Evolutionary conservation across 2,797 vertebrate genomes (phyloP).

Genomic region (Premnoplex brunnescens): DNA sequence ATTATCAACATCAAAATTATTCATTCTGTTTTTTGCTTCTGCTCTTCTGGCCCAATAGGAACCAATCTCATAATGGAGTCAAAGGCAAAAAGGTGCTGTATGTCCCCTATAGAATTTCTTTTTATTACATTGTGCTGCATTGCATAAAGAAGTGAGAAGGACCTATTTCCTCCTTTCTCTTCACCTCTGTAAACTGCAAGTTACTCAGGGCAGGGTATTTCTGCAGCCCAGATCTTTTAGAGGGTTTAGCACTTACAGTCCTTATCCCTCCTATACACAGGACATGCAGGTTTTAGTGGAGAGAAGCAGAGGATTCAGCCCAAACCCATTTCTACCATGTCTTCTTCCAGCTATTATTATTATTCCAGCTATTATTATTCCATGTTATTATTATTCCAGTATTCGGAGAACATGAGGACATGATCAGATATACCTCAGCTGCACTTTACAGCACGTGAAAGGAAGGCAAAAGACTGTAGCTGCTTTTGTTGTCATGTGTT

Average conservation of each 20-base stretch:
- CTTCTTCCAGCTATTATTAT: not conserved
- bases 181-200: not conserved
- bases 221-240: not conserved
- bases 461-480: not conserved
- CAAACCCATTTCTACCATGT: not conserved
- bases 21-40: not conserved
- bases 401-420: not conserved
- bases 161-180: not conserved
- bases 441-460: not conserved
- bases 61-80: not conserved
- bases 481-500: not conserved
- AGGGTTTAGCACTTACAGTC: not conserved
- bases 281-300: not conserved
- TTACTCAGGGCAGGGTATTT: not conserved
- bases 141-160: not conserved
- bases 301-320: not conserved
- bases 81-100: not conserved
- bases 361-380: not conserved
- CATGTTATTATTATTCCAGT: not conserved
- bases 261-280: not conserved
- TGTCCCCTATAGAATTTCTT: not conserved
- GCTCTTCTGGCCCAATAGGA: not conserved
- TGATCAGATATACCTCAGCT: not conserved
- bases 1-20: not conserved
- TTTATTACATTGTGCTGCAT: not conserved